Percentiles rank a stretch among this genome's conserved stretches.
Conservation (phyloP, 2,113 vertebrate species). For the Melierax canorus region DNA sequence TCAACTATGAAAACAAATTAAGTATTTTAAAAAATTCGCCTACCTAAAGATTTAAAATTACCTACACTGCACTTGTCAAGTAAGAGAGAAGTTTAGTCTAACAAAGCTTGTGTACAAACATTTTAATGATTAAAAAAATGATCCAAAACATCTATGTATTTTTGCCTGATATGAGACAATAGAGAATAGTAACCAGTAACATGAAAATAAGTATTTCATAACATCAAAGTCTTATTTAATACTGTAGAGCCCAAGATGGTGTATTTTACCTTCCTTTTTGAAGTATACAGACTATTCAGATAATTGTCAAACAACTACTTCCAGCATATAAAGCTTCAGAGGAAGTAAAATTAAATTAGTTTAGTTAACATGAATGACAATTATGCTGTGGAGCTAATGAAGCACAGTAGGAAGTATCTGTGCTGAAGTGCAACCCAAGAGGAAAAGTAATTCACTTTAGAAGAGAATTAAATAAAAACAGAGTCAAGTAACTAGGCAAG, state of each 20-base stretch:
- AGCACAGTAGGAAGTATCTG: constrained; percentile 23
- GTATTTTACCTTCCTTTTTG: neutral
- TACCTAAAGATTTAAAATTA: neutral
- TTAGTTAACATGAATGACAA: neutral
- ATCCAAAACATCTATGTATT: neutral
- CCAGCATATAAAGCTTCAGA: neutral
- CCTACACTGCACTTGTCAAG: neutral
- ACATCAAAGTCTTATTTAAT: neutral
- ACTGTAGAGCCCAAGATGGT: neutral
- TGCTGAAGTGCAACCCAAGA: constrained; percentile 14
- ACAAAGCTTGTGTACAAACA: neutral
- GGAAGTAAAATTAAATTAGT: constrained; percentile 31
- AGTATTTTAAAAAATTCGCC: neutral
- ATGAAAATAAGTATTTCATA: neutral
- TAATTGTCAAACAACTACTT: constrained; percentile 40
- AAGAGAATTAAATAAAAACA: neutral
- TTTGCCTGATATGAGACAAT: neutral
- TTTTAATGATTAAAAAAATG: neutral
- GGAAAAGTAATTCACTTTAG: neutral
- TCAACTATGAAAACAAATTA: constrained; percentile 78
- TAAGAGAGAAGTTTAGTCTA: neutral
- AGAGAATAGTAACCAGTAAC: neutral
- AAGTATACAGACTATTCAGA: neutral
- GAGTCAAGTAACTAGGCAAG: neutral
- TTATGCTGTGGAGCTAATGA: constrained; percentile 25